Evolutionary conservation across 1,140 invertebrate species (phyloP).

Genomic region (Lordiphosa clarofinis): DNA sequence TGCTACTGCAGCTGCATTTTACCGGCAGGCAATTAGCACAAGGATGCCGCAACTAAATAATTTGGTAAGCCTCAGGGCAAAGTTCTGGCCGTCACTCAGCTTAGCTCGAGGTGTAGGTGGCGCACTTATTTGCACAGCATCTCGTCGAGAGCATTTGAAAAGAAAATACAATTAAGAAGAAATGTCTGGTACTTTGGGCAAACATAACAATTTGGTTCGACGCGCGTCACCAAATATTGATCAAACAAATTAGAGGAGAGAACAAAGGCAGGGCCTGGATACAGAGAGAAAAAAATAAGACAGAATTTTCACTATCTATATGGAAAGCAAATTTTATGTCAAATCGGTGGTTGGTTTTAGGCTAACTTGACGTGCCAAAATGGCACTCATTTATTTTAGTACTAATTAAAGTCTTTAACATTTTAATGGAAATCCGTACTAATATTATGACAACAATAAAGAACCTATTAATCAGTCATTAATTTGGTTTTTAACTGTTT

Average conservation of each 20-base stretch:
- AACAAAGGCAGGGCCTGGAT: background rate
- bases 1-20: constrained; percentile 57
- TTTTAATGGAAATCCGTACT: too few species aligned
- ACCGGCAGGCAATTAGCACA: constrained; percentile 74
- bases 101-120: constrained; percentile 38
- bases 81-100: constrained; percentile 9
- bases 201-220: constrained; percentile 41
- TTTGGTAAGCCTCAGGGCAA: constrained; percentile 55
- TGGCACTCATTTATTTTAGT: too few species aligned
- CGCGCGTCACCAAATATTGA: constrained; percentile 68
- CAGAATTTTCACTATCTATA: too few species aligned
- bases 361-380: too few species aligned
- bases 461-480: too few species aligned
- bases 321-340: too few species aligned
- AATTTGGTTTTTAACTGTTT: too few species aligned
- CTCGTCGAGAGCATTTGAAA: constrained; percentile 14
- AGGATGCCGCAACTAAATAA: constrained; percentile 76
- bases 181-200: constrained; percentile 5
- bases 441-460: too few species aligned
- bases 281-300: too few species aligned
- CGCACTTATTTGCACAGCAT: constrained; percentile 59
- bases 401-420: too few species aligned
- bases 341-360: too few species aligned
- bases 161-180: constrained; percentile 13
- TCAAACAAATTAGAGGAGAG: constrained; percentile 43